Percentiles rank a stretch among this genome's conserved stretches.
phyloP scores from a whole-genome alignment of 2,113 vertebrate species.

The Boulengeromyrus knoepffleri region DNA sequence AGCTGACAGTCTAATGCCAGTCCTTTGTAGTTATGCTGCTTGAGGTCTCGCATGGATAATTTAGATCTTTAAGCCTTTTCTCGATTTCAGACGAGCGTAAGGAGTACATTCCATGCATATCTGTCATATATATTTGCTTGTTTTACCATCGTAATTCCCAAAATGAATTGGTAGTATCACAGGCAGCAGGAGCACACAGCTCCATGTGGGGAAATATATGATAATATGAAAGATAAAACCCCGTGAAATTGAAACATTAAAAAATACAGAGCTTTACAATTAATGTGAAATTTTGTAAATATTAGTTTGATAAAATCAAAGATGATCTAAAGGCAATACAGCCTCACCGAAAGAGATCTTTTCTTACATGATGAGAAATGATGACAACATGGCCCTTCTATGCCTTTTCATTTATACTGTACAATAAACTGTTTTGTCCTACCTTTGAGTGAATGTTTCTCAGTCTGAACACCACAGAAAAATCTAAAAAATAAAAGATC shows the following conservation, averaged over 20 bases:
- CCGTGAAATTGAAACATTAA: neutral
- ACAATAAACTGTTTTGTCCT: neutral
- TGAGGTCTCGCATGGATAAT: neutral
- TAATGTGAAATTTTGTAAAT: neutral
- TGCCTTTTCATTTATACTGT: neutral
- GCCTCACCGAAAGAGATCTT: neutral
- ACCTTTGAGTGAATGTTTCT: neutral
- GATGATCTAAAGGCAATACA: neutral
- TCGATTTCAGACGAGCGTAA: neutral
- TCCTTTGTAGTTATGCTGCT: neutral
- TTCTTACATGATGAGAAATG: neutral
- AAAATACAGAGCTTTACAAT: neutral
- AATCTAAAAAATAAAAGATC: neutral
- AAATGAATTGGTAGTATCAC: neutral
- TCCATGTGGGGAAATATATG: neutral
- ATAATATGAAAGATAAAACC: neutral
- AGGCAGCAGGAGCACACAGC: neutral
- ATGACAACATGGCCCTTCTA: neutral
- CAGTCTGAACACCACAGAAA: neutral
- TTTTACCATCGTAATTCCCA: neutral
- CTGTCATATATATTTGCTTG: neutral
- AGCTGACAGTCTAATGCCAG: neutral
- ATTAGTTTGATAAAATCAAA: neutral
- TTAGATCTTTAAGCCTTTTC: neutral
- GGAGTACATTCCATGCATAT: neutral